A percentile compares a stretch with the other conserved stretches of the same genome.
phyloP scores from a whole-genome alignment of 2,797 vertebrate genomes.

The Fistularia commersonii region DNA sequence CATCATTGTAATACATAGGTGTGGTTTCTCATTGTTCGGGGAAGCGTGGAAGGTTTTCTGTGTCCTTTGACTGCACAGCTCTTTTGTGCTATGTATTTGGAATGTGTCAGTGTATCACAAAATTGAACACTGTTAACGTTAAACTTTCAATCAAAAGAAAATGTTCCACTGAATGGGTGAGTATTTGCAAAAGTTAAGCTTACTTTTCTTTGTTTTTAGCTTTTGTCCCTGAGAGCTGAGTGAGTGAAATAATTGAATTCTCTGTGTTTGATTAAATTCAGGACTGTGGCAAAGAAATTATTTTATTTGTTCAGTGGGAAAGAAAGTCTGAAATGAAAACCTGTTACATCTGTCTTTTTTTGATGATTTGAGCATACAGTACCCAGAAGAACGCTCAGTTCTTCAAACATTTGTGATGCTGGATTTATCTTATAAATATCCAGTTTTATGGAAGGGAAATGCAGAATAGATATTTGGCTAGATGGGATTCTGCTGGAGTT shows the following conservation, averaged over 20 bases:
- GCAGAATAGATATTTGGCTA: slow-evolving; percentile 15
- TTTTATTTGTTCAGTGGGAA: too few species aligned
- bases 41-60: slow-evolving; percentile 1
- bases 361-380: too few species aligned
- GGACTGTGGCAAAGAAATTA: too few species aligned
- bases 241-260: background rate
- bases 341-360: too few species aligned
- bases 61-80: slow-evolving; percentile 12
- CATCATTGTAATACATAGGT: too few species aligned
- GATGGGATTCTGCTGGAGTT: background rate
- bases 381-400: too few species aligned
- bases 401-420: too few species aligned
- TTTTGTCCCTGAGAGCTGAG: slow-evolving; percentile 13
- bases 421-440: too few species aligned
- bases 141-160: slow-evolving; percentile 50
- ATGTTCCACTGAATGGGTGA: slow-evolving; percentile 16
- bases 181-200: slow-evolving; percentile 21
- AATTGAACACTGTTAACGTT: slow-evolving; percentile 6
- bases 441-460: background rate
- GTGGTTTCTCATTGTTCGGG: too few species aligned
- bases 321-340: too few species aligned
- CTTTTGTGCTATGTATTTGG: slow-evolving; percentile 4
- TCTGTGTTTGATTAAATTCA: too few species aligned
- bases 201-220: slow-evolving; percentile 13
- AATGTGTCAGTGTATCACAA: background rate